Conservation (phyloP, 1,140 invertebrate genomes). For the Solenopsis invicta region DNA sequence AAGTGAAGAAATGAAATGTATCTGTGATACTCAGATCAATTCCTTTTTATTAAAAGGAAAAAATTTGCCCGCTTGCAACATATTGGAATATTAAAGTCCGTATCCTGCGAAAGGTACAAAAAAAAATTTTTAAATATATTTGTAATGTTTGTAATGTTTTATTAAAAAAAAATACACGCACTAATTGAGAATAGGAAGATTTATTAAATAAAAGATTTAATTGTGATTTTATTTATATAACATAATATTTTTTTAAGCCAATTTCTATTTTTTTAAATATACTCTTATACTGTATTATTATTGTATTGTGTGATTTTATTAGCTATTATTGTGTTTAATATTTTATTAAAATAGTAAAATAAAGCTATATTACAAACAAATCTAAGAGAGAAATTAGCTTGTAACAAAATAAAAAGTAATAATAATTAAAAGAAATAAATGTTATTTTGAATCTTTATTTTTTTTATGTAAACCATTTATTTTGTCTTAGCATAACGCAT, state of each 20-base stretch:
- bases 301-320: not conserved
- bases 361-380: not conserved
- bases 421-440: not conserved
- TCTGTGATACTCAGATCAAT: not conserved
- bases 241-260: not conserved
- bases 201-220: not conserved
- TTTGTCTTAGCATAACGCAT: not conserved
- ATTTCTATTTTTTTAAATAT: not conserved
- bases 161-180: not conserved
- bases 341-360: not conserved
- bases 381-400: not conserved
- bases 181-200: not conserved
- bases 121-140: not conserved
- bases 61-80: not conserved
- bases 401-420: not conserved
- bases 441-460: not conserved
- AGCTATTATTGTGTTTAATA: not conserved
- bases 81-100: conserved; percentile 4
- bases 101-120: not conserved
- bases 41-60: conserved; percentile 30
- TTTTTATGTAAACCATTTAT: not conserved
- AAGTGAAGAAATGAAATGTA: conserved; percentile 18
- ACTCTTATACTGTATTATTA: not conserved
- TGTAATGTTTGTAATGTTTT: not conserved
- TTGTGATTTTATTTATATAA: not conserved